Evolutionary conservation across 2,113 vertebrate genomes (phyloP).

Genomic region (Camelus bactrianus): DNA sequence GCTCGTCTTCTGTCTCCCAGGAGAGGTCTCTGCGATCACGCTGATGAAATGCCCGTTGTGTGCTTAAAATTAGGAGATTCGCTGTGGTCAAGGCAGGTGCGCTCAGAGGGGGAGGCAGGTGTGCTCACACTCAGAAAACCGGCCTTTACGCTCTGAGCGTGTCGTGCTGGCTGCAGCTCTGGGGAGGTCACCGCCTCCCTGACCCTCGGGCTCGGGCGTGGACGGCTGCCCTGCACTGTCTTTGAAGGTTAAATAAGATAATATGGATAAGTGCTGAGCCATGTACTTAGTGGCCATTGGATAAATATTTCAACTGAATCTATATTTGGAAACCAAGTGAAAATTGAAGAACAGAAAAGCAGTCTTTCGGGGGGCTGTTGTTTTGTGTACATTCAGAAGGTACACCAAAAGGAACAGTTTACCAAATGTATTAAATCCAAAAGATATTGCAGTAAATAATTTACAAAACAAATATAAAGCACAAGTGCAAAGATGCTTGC

Average conservation of each 20-base stretch:
- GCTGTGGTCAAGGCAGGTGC: rapidly evolving
- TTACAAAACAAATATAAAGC: background rate
- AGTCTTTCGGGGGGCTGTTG: background rate
- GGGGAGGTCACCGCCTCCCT: background rate
- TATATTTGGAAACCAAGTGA: slow-evolving; percentile 38
- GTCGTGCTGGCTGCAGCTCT: background rate
- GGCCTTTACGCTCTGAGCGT: background rate
- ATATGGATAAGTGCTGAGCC: background rate
- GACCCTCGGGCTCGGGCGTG: background rate
- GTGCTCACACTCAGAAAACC: background rate
- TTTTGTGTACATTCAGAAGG: background rate
- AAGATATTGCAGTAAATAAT: background rate
- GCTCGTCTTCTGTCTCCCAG: background rate
- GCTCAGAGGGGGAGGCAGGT: rapidly evolving
- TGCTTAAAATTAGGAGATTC: background rate
- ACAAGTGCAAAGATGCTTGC: background rate
- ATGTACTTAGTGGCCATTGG: background rate
- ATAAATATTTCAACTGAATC: slow-evolving; percentile 27
- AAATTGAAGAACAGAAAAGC: background rate
- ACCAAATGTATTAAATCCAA: background rate
- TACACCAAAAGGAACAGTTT: background rate
- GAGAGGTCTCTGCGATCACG: background rate
- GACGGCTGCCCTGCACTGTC: background rate
- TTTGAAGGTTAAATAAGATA: background rate
- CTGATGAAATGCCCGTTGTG: background rate